Percentiles rank a stretch among this genome's conserved stretches.
These are phyloP conservation scores for Heliconius ismenius DNA, from an alignment of 2,888 invertebrate genomes.

Conservation along the genomic window DNA sequence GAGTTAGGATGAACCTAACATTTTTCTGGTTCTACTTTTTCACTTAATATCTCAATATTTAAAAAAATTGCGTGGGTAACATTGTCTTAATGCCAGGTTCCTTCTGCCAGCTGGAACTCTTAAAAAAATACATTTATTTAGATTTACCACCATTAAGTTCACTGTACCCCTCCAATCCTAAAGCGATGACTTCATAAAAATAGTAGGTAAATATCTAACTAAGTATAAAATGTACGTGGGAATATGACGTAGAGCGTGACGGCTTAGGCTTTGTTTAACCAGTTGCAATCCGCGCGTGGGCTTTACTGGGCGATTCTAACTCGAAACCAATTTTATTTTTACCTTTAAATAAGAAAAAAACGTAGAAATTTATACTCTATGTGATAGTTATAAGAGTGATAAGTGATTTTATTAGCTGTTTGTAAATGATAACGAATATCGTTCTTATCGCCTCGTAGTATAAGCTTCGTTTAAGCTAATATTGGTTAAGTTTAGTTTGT, in stretches of 20 bases:
- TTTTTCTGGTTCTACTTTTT: neutral
- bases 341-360: neutral
- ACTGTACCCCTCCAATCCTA: neutral
- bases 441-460: conserved; percentile 22
- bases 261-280: conserved; percentile 34
- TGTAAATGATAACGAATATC: neutral
- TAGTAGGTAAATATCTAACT: neutral
- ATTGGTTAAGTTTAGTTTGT: conserved; percentile 27
- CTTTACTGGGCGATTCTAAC: conserved; percentile 35
- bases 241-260: conserved; percentile 39
- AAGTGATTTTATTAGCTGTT: neutral
- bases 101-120: too few species aligned
- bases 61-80: too few species aligned
- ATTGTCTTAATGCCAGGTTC: too few species aligned
- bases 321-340: conserved; percentile 6
- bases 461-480: neutral
- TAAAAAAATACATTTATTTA: neutral
- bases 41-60: neutral
- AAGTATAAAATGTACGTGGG: conserved; percentile 36
- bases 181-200: neutral
- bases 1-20: too few species aligned
- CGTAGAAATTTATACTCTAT: conserved; percentile 19
- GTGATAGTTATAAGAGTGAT: conserved; percentile 13
- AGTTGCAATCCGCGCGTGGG: conserved; percentile 38
- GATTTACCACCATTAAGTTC: neutral